Base-by-base conservation (phyloP, 2,888 invertebrate genomes). In the Drosophila leonis region DNA sequence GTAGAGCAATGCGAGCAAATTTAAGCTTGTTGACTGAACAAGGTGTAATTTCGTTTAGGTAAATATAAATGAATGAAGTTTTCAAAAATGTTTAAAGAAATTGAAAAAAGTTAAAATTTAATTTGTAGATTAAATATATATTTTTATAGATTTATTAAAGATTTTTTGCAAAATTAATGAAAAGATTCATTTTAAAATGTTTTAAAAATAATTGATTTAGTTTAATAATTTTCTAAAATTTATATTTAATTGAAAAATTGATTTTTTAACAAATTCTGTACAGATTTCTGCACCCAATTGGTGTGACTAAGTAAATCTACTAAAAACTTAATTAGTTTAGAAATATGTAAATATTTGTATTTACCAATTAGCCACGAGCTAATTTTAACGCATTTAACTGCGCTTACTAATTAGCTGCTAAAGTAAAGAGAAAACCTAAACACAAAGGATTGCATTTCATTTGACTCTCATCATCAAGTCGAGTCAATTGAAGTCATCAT, bases 21-120 rank as follows among this genome's bases (percentile, higher is more conserved):
- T 42, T n/a, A n/a, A 29, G 39, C 27, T 31, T 33, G 41, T 57
- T 74, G 39, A 18, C 39, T 29, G n/a, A 41, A 29, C 72, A 44
- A 71, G 18, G 48, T 59, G 54, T 18, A 27, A 24, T 9, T n/a
- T 71, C n/a, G 13, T 37, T 37, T 37, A n/a, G 13, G 20, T 41
- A 24, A 42, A 42, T 42, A 10, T 0, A 18, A 31, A 31, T 31
- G 5, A 27, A 29, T 46, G 9, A n/a, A 10, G n/a, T 29, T 49
- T 49, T 29, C 10, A 46, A n/a, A n/a, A 27, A 27, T 15, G 5
- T 24, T 13, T 20, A 7, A 44, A 44, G n/a, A n/a, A n/a, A n/a
- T n/a, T 44, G 44, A 13, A 7, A 20, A 13, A 44, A 42, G 20
- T 20, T 12, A 6, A 20, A 6, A 42, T 20, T 6, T 18, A 4